Conservation (phyloP, 2,113 vertebrate genomes). For the Limanda limanda region DNA sequence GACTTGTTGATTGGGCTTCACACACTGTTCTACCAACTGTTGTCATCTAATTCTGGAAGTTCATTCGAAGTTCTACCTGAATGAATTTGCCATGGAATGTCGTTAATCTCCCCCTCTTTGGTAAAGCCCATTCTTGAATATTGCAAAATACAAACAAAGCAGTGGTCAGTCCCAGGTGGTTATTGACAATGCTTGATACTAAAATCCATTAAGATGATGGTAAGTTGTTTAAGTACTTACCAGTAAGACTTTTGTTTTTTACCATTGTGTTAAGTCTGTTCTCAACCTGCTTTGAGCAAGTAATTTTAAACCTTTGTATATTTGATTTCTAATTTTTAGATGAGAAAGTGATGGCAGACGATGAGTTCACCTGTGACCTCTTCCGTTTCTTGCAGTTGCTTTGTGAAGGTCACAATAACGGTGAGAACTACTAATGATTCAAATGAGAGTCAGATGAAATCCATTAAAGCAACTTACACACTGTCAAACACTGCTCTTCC, state of each 20-base stretch:
- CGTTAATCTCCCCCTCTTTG: slow-evolving; percentile 76
- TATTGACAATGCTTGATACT: slow-evolving; percentile 27
- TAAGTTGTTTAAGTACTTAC: slow-evolving; percentile 45
- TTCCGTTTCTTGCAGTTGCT: slow-evolving; percentile 95
- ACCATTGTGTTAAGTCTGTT: neutral
- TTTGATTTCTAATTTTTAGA: slow-evolving; percentile 74
- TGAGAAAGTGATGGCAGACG: slow-evolving; percentile 97
- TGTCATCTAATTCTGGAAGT: slow-evolving; percentile 65
- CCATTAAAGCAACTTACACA: neutral
- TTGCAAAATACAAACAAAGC: neutral
- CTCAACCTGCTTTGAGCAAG: neutral
- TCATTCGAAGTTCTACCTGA: slow-evolving; percentile 56
- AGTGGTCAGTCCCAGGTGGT: slow-evolving; percentile 14
- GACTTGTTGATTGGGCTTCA: slow-evolving; percentile 47
- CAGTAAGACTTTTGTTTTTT: neutral
- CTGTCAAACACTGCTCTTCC: neutral
- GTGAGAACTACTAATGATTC: slow-evolving; percentile 71
- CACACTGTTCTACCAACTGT: slow-evolving; percentile 20
- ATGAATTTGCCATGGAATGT: slow-evolving; percentile 74
- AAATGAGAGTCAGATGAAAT: neutral
- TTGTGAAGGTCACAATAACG: slow-evolving; percentile 95
- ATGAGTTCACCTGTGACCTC: slow-evolving; percentile 95
- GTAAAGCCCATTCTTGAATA: neutral
- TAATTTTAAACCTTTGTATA: slow-evolving; percentile 2
- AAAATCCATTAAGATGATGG: slow-evolving; percentile 40